A percentile compares a stretch with the other conserved stretches of the same genome.
Conservation (phyloP, 2,797 vertebrate species). For the Podarcis lilfordi region DNA sequence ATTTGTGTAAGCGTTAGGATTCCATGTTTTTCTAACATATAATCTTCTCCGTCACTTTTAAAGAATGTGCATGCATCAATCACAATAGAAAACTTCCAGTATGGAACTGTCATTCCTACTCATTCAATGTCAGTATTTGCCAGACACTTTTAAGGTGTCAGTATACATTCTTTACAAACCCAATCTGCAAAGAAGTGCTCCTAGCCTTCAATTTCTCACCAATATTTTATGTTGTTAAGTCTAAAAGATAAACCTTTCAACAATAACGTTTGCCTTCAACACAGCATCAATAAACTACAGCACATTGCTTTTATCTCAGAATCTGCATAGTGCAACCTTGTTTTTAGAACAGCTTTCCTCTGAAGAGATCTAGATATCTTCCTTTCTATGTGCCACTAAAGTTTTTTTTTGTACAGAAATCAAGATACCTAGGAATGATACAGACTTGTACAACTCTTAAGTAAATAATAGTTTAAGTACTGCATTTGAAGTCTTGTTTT, state of each 20-base stretch:
- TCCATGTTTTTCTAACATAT: not conserved
- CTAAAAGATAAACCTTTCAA: not conserved
- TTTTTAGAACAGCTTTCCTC: not conserved
- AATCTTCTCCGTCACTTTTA: not conserved
- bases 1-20: not conserved
- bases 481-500: not conserved
- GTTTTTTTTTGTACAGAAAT: not conserved
- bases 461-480: not conserved
- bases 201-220: not conserved
- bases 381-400: not conserved
- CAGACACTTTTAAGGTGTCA: slow-evolving; percentile 44
- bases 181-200: slow-evolving; percentile 59
- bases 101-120: not conserved
- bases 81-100: not conserved
- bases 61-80: not conserved
- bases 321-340: too few relatives aligned
- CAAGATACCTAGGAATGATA: too few relatives aligned
- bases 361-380: not conserved
- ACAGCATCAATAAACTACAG: not conserved
- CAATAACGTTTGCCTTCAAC: not conserved
- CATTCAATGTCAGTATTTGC: slow-evolving; percentile 42
- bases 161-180: not conserved
- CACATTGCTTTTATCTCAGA: not conserved
- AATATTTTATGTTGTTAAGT: not conserved
- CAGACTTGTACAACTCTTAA: not conserved